A percentile compares a stretch with the other conserved stretches of the same genome.
Evolutionary conservation across 2,888 invertebrate species (phyloP).

Genomic region (Nomada ruficornis): DNA sequence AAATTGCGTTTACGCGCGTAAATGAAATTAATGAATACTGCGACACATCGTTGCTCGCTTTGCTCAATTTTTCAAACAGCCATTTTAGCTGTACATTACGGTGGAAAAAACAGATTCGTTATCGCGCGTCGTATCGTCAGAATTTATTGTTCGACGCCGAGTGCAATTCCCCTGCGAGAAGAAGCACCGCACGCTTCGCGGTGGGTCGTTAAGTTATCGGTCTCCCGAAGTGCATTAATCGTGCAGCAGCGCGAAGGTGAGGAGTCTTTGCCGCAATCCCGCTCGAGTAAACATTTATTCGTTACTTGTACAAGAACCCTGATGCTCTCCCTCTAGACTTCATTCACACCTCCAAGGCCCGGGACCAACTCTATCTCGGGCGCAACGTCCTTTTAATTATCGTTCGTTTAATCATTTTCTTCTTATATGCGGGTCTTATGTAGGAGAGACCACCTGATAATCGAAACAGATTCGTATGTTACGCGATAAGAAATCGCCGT

Average conservation of each 20-base stretch:
- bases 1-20: not conserved
- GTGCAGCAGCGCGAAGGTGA: not conserved
- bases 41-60: not conserved
- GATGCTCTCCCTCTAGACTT: slow-evolving; percentile 7
- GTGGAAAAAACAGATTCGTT: slow-evolving; percentile 49
- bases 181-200: slow-evolving; percentile 66
- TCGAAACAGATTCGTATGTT: too few species aligned
- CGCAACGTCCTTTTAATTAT: too few species aligned
- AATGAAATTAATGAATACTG: not conserved
- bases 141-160: slow-evolving; percentile 70
- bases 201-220: slow-evolving; percentile 62
- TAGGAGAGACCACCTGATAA: too few species aligned
- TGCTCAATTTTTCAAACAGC: not conserved
- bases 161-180: slow-evolving; percentile 52
- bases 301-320: slow-evolving; percentile 10
- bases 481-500: too few species aligned
- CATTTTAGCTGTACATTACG: not conserved
- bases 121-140: slow-evolving; percentile 60
- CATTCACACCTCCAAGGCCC: slow-evolving; percentile 17
- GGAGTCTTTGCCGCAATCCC: not conserved
- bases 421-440: too few species aligned
- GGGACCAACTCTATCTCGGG: not conserved
- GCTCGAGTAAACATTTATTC: slow-evolving; percentile 27
- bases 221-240: slow-evolving; percentile 38
- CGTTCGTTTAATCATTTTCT: too few species aligned